Base-by-base conservation (phyloP, 2,888 invertebrate genomes). In the Mesopsocus fuscifrons region DNA sequence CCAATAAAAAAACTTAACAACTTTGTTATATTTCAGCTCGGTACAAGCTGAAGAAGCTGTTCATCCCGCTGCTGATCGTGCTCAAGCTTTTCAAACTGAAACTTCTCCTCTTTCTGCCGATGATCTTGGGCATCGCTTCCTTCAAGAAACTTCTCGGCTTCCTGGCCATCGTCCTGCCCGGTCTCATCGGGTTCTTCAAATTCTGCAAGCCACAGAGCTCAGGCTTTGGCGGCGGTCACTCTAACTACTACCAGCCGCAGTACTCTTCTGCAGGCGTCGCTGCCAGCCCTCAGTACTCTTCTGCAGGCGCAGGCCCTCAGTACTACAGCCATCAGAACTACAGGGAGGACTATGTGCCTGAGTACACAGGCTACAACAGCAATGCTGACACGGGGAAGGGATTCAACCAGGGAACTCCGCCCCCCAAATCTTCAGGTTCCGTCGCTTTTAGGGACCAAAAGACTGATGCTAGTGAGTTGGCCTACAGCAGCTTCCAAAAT, bases 21-120 rank as follows among this genome's bases (percentile, higher is more conserved):
- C n/a, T n/a, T n/a, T n/a, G n/a, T n/a, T n/a, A n/a, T n/a, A n/a
- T n/a, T n/a, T 34, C 64, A 84, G 85, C 79, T 51, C 75, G 84
- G 40, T 76, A 81, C 58, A 77, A 79, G 57, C 60, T 85, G 50
- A 82, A 80, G 67, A 83, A 81, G 58, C 67, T 85, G 34, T 74
- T 85, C 55, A 80, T 85, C 48, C 85, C 85, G 1, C 70, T 85
- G 68, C 62, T 85, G 54, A 62, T 85, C 52, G 76, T 85, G 50
- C 59, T 85, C 50, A 85, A 85, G 62, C 65, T 85, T 52, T 85
- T 85, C 69, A 85, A 85, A 62, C 57, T 85, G 57, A 85, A 85
- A 57, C 64, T 85, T 42, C 65, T 85, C 2, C 65, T 85, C 3
- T 83, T 85, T 66, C 61, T 85, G 59, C 85, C 85, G 1, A 68